phyloP scores from a whole-genome alignment of 2,888 invertebrate genomes.

The Zootermopsis nevadensis region DNA sequence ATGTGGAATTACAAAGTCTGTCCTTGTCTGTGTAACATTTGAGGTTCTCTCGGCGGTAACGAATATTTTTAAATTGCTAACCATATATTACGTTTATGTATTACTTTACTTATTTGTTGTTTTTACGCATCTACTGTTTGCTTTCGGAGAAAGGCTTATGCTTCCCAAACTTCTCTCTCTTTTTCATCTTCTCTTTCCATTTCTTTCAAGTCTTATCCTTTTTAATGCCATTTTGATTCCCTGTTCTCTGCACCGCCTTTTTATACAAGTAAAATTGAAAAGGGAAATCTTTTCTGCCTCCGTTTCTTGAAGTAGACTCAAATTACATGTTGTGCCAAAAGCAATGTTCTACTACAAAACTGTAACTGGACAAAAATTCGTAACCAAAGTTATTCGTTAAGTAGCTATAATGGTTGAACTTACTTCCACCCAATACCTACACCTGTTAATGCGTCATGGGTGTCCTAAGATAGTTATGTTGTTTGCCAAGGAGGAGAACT shows the following conservation, averaged over 20 bases:
- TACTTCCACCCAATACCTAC: too few relatives aligned
- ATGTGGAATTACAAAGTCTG: too few relatives aligned
- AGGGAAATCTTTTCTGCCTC: not conserved
- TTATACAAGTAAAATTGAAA: slow-evolving; percentile 17
- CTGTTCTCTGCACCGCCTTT: not conserved
- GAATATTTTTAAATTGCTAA: not conserved
- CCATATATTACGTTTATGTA: not conserved
- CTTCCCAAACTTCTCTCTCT: not conserved
- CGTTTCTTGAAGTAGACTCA: not conserved
- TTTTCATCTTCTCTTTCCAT: not conserved
- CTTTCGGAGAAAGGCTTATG: not conserved
- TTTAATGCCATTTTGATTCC: slow-evolving; percentile 17
- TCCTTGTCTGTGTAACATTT: too few relatives aligned
- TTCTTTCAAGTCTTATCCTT: slow-evolving; percentile 8
- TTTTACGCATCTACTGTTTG: not conserved
- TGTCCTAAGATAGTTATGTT: too few relatives aligned
- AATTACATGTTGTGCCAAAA: not conserved
- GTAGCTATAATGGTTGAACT: too few relatives aligned
- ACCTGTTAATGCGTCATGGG: too few relatives aligned
- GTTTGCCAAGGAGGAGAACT: too few relatives aligned
- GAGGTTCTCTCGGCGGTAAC: too few relatives aligned
- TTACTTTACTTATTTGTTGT: not conserved
- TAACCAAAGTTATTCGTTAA: too few relatives aligned
- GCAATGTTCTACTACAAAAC: too few relatives aligned
- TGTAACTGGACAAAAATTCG: too few relatives aligned